A percentile compares a stretch with the other conserved stretches of the same genome.
These are phyloP conservation scores for Girardinichthys multiradiatus DNA, from an alignment of 2,113 vertebrate genomes.

Conservation along the genomic window DNA sequence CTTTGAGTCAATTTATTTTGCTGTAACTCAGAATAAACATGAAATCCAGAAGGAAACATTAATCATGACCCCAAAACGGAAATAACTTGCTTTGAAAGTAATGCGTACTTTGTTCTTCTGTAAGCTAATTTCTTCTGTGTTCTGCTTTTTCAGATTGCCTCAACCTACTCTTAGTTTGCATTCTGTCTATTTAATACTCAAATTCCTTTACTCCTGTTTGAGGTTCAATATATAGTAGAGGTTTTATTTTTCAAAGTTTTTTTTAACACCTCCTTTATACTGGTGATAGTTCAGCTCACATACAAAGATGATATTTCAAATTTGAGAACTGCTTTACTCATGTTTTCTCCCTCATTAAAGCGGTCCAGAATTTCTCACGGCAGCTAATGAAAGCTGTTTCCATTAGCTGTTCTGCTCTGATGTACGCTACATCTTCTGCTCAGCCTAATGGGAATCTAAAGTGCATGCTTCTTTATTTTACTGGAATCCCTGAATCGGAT, in stretches of 20 bases:
- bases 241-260: no score
- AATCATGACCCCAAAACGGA: background rate
- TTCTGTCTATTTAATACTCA: background rate
- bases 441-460: constrained; percentile 54
- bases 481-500: constrained; percentile 66
- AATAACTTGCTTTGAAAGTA: background rate
- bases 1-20: background rate
- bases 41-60: background rate
- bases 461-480: constrained; percentile 52
- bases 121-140: background rate
- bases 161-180: constrained; percentile 19
- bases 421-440: constrained; percentile 34
- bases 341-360: constrained; percentile 53
- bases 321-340: constrained; percentile 16
- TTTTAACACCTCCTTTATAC: background rate
- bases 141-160: constrained; percentile 3
- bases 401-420: constrained; percentile 39
- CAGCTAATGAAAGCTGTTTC: constrained; percentile 42
- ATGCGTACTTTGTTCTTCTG: background rate
- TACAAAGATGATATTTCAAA: constrained; percentile 52
- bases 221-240: background rate
- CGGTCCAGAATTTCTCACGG: constrained; percentile 35
- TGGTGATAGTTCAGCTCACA: constrained; percentile 33
- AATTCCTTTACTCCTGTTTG: background rate
- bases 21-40: background rate